These are phyloP conservation scores for Corythornis leucogaster DNA, from an alignment of 2,797 vertebrate species.

Conservation along the genomic window DNA sequence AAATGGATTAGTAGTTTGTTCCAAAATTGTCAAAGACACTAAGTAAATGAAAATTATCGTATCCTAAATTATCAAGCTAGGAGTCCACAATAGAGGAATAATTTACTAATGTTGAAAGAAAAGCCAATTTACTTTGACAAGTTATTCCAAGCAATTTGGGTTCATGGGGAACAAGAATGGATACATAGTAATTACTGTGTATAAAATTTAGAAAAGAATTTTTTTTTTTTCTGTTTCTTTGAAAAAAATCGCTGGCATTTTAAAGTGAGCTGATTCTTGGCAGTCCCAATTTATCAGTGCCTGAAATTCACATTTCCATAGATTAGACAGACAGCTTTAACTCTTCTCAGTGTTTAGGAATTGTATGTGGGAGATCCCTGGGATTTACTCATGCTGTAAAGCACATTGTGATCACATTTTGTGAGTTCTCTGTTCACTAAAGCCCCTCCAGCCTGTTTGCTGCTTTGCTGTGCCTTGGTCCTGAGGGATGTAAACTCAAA, in stretches of 20 bases:
- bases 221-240: background rate
- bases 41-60: conserved; percentile 63
- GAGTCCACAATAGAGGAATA: conserved; percentile 64
- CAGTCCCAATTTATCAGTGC: conserved; percentile 29
- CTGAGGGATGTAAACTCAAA: conserved; percentile 73
- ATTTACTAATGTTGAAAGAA: conserved; percentile 74
- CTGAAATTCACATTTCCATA: conserved; percentile 48
- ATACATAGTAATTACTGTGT: conserved; percentile 49
- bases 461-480: conserved; percentile 56
- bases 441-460: conserved; percentile 65
- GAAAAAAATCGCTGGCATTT: background rate
- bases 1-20: conserved; percentile 51
- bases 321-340: conserved; percentile 59
- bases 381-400: conserved; percentile 65
- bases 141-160: conserved; percentile 62
- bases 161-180: background rate
- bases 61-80: conserved; percentile 57
- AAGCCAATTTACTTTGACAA: conserved; percentile 71
- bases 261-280: conserved; percentile 51
- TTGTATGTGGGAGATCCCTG: conserved; percentile 40
- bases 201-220: conserved; percentile 55
- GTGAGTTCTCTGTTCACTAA: conserved; percentile 71
- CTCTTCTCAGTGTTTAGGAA: conserved; percentile 58
- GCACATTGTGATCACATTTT: conserved; percentile 71
- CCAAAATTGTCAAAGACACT: conserved; percentile 57